A percentile compares a stretch with the other conserved stretches of the same genome.
Evolutionary conservation across 1,140 invertebrate genomes (phyloP).

Genomic region (Pentalonia nigronervosa): DNA sequence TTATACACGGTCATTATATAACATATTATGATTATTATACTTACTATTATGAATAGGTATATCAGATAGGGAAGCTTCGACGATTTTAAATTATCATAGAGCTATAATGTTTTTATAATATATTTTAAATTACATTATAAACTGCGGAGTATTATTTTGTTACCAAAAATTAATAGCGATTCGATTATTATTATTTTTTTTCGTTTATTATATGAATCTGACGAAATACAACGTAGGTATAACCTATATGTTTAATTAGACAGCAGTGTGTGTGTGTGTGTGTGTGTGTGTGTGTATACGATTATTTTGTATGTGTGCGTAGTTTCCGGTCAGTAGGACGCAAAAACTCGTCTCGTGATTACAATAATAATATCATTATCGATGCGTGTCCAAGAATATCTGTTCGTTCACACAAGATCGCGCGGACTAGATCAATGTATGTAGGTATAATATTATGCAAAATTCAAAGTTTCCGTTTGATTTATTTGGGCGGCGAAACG

Average conservation of each 20-base stretch:
- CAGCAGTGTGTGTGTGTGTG: not conserved
- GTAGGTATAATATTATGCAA: not conserved
- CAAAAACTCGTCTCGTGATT: constrained; percentile 37
- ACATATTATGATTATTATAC: not conserved
- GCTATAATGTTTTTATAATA: not conserved
- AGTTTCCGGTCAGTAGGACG: constrained; percentile 47
- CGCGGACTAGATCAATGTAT: not conserved
- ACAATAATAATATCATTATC: constrained; percentile 10
- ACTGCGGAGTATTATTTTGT: not conserved
- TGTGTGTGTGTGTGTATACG: not conserved
- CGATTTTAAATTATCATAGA: not conserved
- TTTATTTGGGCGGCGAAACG: constrained; percentile 7
- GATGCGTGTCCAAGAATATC: not conserved
- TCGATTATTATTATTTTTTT: not conserved
- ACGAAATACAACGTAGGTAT: not conserved
- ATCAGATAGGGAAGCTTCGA: not conserved
- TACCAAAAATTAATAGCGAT: not conserved
- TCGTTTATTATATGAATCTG: not conserved
- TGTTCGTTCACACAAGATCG: not conserved
- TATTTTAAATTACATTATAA: not conserved
- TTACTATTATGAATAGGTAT: not conserved
- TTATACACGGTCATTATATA: not conserved
- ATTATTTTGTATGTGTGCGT: not conserved
- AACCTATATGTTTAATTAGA: not conserved
- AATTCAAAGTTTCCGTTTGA: not conserved